A percentile compares a stretch with the other conserved stretches of the same genome.
Conservation (phyloP, 2,888 invertebrate species). For the Herminia tarsipennalis region DNA sequence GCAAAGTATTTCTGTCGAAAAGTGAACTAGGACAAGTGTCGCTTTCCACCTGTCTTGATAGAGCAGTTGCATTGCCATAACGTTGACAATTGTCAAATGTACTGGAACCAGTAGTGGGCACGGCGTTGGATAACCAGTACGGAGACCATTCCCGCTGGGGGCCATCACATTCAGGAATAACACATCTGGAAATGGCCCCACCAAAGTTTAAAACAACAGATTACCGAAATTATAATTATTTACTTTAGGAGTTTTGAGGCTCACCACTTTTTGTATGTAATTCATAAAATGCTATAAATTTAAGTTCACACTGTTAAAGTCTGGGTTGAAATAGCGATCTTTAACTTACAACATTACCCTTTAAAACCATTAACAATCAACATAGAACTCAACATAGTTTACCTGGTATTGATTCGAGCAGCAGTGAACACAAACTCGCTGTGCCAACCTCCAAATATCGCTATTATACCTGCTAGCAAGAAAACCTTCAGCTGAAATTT, state of each 20-base stretch:
- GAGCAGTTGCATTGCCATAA: slow-evolving; percentile 46
- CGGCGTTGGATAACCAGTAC: slow-evolving; percentile 75
- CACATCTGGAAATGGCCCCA: slow-evolving; percentile 49
- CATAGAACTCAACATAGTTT: slow-evolving; percentile 3
- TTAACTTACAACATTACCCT: too few relatives aligned
- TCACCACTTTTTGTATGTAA: too few relatives aligned
- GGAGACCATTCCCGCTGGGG: slow-evolving; percentile 57
- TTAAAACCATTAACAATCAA: too few relatives aligned
- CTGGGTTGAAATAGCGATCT: too few relatives aligned
- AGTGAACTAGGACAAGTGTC: slow-evolving; percentile 57
- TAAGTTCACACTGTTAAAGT: too few relatives aligned
- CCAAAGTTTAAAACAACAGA: background rate
- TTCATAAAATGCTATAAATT: too few relatives aligned
- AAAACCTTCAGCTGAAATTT: slow-evolving; percentile 62
- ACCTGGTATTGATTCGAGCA: slow-evolving; percentile 68
- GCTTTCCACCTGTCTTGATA: slow-evolving; percentile 10
- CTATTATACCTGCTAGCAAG: slow-evolving; percentile 50
- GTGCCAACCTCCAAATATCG: slow-evolving; percentile 62
- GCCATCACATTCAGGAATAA: slow-evolving; percentile 63
- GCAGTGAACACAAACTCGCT: slow-evolving; percentile 72
- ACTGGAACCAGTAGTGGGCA: slow-evolving; percentile 60
- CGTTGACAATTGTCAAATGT: slow-evolving; percentile 76
- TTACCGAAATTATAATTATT: background rate
- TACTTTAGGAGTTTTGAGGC: background rate
- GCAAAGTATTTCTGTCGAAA: slow-evolving; percentile 49